phyloP scores from a whole-genome alignment of 2,113 vertebrate genomes.

The Emberiza fucata region DNA sequence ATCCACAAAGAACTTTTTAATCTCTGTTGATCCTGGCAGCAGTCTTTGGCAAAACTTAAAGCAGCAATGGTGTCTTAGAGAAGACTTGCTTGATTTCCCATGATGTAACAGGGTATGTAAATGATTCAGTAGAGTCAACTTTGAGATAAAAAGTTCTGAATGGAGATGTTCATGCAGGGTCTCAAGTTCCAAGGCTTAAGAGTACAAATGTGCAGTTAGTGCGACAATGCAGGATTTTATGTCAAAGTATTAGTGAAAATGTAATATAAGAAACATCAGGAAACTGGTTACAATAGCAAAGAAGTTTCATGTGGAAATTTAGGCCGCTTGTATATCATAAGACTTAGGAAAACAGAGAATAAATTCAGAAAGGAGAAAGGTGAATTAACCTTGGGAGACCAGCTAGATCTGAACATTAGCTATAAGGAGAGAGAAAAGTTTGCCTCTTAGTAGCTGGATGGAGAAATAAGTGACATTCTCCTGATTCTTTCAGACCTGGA shows the following conservation, averaged over 20 bases:
- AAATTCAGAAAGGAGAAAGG: neutral
- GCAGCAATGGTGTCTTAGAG: neutral
- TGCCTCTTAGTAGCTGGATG: neutral
- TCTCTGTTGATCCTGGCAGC: constrained; percentile 34
- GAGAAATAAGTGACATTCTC: neutral
- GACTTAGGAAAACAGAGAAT: neutral
- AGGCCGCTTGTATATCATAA: neutral
- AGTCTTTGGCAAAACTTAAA: neutral
- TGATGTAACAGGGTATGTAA: neutral
- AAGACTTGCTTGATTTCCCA: neutral
- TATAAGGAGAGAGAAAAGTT: neutral
- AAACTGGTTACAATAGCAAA: neutral
- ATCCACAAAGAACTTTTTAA: neutral
- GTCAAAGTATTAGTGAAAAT: neutral
- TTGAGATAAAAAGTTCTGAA: neutral
- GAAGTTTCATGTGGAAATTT: neutral
- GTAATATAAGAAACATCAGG: neutral
- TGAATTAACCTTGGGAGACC: neutral
- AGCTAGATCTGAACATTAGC: neutral
- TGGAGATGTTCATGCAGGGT: neutral
- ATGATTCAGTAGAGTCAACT: neutral
- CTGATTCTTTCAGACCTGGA: neutral
- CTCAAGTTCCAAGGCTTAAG: neutral
- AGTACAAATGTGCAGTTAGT: neutral
- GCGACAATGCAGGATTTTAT: fast-evolving